Percentiles rank a stretch among this genome's conserved stretches.
These are phyloP conservation scores for Ephydatia muelleri DNA, from an alignment of 37 sponge, comb jelly and placozoan species.

Conservation along the genomic window DNA sequence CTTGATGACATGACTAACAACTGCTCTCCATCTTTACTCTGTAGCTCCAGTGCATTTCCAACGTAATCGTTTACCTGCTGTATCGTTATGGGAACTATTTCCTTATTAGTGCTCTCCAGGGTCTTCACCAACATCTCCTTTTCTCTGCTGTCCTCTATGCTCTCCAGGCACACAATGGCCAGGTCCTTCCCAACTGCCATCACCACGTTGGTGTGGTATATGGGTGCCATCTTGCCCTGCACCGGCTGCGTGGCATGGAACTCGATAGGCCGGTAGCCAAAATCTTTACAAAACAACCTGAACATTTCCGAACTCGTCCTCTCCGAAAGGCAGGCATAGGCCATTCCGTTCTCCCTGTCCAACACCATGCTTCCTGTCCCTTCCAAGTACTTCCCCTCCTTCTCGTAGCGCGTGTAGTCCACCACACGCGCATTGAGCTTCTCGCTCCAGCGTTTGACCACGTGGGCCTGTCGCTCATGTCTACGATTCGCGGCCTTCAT, in stretches of 20 bases:
- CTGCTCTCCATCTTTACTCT: slow-evolving; percentile 22
- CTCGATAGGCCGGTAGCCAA: slow-evolving; percentile 43
- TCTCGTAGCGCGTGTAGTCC: slow-evolving; percentile 59
- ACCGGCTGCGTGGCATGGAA: slow-evolving; percentile 25
- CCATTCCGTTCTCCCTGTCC: slow-evolving; percentile 65
- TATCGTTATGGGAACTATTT: slow-evolving; percentile 33
- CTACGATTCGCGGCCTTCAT: slow-evolving; percentile 58
- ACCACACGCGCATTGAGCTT: slow-evolving; percentile 14
- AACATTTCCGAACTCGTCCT: slow-evolving; percentile 50
- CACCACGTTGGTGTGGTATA: slow-evolving; percentile 90
- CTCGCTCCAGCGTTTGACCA: slow-evolving; percentile 20
- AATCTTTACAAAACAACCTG: slow-evolving; percentile 39
- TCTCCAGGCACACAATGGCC: slow-evolving; percentile 63
- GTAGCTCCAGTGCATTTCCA: slow-evolving; percentile 61
- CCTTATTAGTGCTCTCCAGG: slow-evolving; percentile 19
- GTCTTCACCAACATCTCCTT: slow-evolving; percentile 21
- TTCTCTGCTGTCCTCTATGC: slow-evolving; percentile 27
- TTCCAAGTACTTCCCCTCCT: slow-evolving; percentile 57
- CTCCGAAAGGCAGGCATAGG: slow-evolving; percentile 61
- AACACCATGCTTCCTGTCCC: slow-evolving; percentile 89
- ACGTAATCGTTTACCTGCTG: slow-evolving; percentile 39
- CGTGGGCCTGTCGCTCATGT: slow-evolving; percentile 45
- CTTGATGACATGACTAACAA: slow-evolving; percentile 66
- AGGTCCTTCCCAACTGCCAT: slow-evolving; percentile 47
- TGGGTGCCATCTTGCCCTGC: slow-evolving; percentile 17